Evolutionary conservation across 37 sponge, comb jelly and placozoan species (phyloP).

Genomic region (Geodia barretti): DNA sequence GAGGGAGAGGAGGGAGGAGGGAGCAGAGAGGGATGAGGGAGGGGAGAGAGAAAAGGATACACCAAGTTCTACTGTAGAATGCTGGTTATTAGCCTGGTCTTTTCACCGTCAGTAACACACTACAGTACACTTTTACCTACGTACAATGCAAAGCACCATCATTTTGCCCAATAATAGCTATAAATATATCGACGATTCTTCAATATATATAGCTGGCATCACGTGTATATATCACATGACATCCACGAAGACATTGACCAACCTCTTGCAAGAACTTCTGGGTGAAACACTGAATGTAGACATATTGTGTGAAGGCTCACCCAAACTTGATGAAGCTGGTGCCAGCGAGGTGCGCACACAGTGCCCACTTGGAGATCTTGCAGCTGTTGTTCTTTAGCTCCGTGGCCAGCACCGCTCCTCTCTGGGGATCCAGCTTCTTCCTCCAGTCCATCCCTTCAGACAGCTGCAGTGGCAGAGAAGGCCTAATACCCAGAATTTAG

Average conservation of each 20-base stretch:
- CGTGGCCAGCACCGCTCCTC: slow-evolving; percentile 96
- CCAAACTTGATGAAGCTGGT: slow-evolving; percentile 96
- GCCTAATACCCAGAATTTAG: not conserved
- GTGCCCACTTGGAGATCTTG: slow-evolving; percentile 97
- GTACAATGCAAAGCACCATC: too few species aligned
- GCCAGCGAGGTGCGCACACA: slow-evolving; percentile 85
- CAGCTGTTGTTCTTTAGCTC: slow-evolving; percentile 98
- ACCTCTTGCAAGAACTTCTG: not conserved
- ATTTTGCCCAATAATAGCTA: too few species aligned
- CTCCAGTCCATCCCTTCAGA: slow-evolving; percentile 89
- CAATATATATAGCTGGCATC: too few species aligned
- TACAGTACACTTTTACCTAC: too few species aligned
- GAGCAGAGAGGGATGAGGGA: too few species aligned
- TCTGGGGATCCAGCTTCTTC: slow-evolving; percentile 92
- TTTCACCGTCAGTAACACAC: too few species aligned
- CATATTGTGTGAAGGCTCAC: slow-evolving; percentile 43
- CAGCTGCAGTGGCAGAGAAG: slow-evolving; percentile 12
- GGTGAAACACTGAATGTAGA: too few species aligned
- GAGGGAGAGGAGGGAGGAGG: too few species aligned
- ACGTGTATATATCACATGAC: not conserved
- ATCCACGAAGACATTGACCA: not conserved
- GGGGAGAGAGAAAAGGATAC: too few species aligned
- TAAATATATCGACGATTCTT: too few species aligned
- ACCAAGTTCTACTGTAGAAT: too few species aligned
- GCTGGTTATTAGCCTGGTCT: too few species aligned